A percentile compares a stretch with the other conserved stretches of the same genome.
Conservation (phyloP, 2,113 vertebrate species). For the Nansenia antarctica region DNA sequence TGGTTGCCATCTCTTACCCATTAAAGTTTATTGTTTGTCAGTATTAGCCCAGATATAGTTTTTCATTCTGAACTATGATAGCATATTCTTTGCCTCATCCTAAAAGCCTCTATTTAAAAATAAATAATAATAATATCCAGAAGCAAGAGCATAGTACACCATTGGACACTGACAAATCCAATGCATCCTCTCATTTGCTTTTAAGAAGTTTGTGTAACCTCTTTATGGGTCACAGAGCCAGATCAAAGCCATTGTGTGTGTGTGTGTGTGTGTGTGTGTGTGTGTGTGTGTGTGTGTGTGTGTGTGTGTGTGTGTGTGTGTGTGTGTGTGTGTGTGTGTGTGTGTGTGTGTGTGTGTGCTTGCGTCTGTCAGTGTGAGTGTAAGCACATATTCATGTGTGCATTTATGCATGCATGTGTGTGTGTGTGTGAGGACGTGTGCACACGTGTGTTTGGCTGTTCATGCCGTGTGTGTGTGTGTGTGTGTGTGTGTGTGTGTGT, state of each 20-base stretch:
- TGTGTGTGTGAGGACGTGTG: too few relatives aligned
- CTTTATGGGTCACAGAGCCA: conserved; percentile 3
- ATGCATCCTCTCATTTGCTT: not conserved
- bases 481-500: too few relatives aligned
- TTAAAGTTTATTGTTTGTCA: conserved; percentile 72
- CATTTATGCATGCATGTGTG: too few relatives aligned
- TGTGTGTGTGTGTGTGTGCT: too few relatives aligned
- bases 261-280: conserved; percentile 8
- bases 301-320: conserved; percentile 4
- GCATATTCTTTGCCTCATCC: not conserved
- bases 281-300: not conserved
- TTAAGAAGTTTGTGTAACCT: conserved; percentile 41
- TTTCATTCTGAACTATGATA: conserved; percentile 33
- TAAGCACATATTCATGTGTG: too few relatives aligned
- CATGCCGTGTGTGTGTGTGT: too few relatives aligned
- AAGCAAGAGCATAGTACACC: not conserved
- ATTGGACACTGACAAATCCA: not conserved
- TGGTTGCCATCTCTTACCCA: conserved; percentile 66
- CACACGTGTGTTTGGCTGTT: too few relatives aligned
- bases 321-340: too few relatives aligned
- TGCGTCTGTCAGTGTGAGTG: too few relatives aligned
- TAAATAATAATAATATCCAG: not conserved
- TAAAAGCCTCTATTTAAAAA: not conserved
- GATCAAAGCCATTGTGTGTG: not conserved
- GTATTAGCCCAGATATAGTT: conserved; percentile 43